Percentiles rank a stretch among this genome's conserved stretches.
Evolutionary conservation across 2,113 vertebrate genomes (phyloP).

Genomic region (Mustelus asterias): DNA sequence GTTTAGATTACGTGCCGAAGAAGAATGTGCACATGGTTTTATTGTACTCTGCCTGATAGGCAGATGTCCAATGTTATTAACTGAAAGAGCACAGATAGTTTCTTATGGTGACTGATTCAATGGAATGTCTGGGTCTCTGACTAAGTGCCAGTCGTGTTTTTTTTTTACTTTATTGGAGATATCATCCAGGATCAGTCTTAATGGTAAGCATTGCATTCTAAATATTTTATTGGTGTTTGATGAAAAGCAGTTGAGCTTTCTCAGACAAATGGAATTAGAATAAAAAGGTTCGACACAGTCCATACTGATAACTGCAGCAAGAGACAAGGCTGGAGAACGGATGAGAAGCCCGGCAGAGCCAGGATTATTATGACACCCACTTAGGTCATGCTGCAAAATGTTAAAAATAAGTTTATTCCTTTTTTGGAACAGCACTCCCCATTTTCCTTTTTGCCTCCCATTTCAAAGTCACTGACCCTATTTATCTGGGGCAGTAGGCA

Average conservation of each 20-base stretch:
- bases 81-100: slow-evolving; percentile 39
- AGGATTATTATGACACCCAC: slow-evolving; percentile 28
- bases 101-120: slow-evolving; percentile 46
- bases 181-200: slow-evolving; percentile 34
- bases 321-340: slow-evolving; percentile 7
- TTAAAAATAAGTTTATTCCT: slow-evolving; percentile 27
- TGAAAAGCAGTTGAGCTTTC: slow-evolving; percentile 26
- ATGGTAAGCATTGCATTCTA: slow-evolving; percentile 29
- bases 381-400: slow-evolving; percentile 6
- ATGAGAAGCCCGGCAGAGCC: neutral
- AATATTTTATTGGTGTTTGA: slow-evolving; percentile 32
- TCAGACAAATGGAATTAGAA: slow-evolving; percentile 36
- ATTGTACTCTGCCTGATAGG: slow-evolving; percentile 39
- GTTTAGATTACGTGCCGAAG: neutral
- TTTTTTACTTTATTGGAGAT: slow-evolving; percentile 34
- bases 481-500: neutral
- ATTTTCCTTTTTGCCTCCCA: neutral
- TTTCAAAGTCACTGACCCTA: neutral
- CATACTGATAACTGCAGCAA: slow-evolving; percentile 8
- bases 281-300: slow-evolving; percentile 18
- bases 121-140: slow-evolving; percentile 50
- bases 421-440: slow-evolving; percentile 20
- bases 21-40: slow-evolving; percentile 27
- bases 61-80: slow-evolving; percentile 39
- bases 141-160: slow-evolving; percentile 47